Evolutionary conservation across 2,888 invertebrate species (phyloP).

Genomic region (Serripes groenlandicus): DNA sequence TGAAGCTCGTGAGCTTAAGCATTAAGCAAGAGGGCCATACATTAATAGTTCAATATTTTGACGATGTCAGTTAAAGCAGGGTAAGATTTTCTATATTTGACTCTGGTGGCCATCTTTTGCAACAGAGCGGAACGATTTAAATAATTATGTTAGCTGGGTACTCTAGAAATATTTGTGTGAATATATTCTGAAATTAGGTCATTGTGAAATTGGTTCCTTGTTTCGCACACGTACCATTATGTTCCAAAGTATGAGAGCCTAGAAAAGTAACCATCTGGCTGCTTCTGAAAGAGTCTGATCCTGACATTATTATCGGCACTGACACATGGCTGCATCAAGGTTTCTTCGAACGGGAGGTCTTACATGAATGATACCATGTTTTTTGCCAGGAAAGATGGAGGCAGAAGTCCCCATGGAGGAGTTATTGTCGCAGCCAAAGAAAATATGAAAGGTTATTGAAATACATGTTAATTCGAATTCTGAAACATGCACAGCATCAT

Average conservation of each 20-base stretch:
- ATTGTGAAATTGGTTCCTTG: not conserved
- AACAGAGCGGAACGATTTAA: not conserved
- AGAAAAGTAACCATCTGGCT: conserved; percentile 7
- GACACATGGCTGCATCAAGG: conserved; percentile 20
- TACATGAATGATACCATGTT: conserved; percentile 5
- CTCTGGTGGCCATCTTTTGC: too few relatives aligned
- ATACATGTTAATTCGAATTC: too few relatives aligned
- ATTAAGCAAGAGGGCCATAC: too few relatives aligned
- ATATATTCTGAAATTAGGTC: not conserved
- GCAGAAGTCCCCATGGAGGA: conserved; percentile 11
- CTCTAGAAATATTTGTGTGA: not conserved
- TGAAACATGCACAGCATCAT: too few relatives aligned
- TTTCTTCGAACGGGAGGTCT: conserved; percentile 3
- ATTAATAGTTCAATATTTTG: too few relatives aligned
- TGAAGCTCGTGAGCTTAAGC: too few relatives aligned
- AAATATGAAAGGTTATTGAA: not conserved
- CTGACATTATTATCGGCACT: conserved; percentile 12
- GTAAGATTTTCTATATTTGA: too few relatives aligned
- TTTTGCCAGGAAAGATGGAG: not conserved
- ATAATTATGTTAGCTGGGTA: not conserved
- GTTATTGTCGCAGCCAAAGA: conserved; percentile 9
- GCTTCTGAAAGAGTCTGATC: not conserved
- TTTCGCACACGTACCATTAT: not conserved
- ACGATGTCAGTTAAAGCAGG: too few relatives aligned
- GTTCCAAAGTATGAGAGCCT: conserved; percentile 19